A percentile compares a stretch with the other conserved stretches of the same genome.
phyloP scores from a whole-genome alignment of 1,140 invertebrate species.

The Camponotus vicinus region DNA sequence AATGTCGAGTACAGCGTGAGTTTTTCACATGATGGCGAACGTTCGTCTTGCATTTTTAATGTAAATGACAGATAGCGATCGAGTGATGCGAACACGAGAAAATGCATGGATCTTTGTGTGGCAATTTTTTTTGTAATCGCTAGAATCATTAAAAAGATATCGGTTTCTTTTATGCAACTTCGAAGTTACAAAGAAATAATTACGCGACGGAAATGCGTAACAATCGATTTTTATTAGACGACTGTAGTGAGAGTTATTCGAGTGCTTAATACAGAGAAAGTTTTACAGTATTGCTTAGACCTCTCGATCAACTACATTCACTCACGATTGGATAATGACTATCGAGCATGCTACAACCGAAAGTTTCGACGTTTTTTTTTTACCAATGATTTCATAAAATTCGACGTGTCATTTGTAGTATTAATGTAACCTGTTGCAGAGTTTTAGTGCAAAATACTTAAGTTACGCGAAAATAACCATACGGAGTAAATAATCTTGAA shows the following conservation, averaged over 20 bases:
- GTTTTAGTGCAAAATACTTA: neutral
- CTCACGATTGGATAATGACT: neutral
- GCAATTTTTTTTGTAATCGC: neutral
- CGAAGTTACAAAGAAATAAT: neutral
- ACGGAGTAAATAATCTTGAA: too few species aligned
- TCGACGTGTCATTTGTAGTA: too few species aligned
- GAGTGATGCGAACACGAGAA: neutral
- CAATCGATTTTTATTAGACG: conserved; percentile 9
- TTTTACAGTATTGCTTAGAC: conserved; percentile 10
- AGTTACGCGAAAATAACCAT: neutral
- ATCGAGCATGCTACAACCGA: neutral
- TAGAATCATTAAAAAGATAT: conserved; percentile 10
- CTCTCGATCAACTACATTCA: neutral
- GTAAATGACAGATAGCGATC: conserved; percentile 15
- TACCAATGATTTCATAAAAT: neutral
- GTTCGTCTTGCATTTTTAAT: conserved; percentile 41
- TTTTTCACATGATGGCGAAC: neutral
- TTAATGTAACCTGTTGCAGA: neutral
- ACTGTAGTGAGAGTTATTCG: neutral
- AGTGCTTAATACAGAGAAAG: neutral
- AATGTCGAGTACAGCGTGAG: neutral
- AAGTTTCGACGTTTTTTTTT: neutral
- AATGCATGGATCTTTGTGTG: neutral
- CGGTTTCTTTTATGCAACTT: neutral
- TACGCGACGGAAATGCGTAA: neutral